phyloP scores from a whole-genome alignment of 2,888 invertebrate species.

The Hirtodrosophila trivittata region DNA sequence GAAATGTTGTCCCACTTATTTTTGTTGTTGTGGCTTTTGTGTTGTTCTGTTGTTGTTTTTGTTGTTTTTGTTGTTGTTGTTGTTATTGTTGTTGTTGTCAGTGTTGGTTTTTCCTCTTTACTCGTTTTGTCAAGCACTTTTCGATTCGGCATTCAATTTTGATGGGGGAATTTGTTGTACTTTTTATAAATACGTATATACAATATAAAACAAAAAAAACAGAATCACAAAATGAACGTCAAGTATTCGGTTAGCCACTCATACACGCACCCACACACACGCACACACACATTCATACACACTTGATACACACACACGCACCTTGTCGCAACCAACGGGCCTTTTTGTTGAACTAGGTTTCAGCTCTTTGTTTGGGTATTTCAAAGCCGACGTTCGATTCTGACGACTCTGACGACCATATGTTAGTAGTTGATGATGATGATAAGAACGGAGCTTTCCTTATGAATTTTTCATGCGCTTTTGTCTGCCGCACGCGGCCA shows the following conservation, averaged over 20 bases:
- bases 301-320: slow-evolving; percentile 41
- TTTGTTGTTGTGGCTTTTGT: slow-evolving; percentile 49
- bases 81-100: slow-evolving; percentile 18
- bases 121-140: slow-evolving; percentile 68
- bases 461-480: slow-evolving; percentile 81
- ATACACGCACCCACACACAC: slow-evolving; percentile 30
- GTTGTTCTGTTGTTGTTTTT: slow-evolving; percentile 25
- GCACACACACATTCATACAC: slow-evolving; percentile 31
- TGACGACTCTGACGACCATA: slow-evolving; percentile 29
- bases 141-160: slow-evolving; percentile 64
- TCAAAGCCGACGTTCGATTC: slow-evolving; percentile 49
- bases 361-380: slow-evolving; percentile 38
- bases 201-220: slow-evolving; percentile 23
- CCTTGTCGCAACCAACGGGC: slow-evolving; percentile 24
- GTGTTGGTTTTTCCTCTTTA: slow-evolving; percentile 22
- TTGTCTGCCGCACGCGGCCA: slow-evolving; percentile 79
- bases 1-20: slow-evolving; percentile 47
- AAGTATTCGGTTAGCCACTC: slow-evolving; percentile 41
- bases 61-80: slow-evolving; percentile 22
- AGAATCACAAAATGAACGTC: slow-evolving; percentile 55
- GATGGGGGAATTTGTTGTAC: slow-evolving; percentile 21
- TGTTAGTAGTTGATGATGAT: slow-evolving; percentile 14
- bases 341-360: slow-evolving; percentile 18
- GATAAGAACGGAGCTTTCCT: slow-evolving; percentile 22
- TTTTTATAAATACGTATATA: slow-evolving; percentile 3